These are phyloP conservation scores for Uropetala carovei DNA, from an alignment of 2,888 invertebrate genomes.

Conservation along the genomic window DNA sequence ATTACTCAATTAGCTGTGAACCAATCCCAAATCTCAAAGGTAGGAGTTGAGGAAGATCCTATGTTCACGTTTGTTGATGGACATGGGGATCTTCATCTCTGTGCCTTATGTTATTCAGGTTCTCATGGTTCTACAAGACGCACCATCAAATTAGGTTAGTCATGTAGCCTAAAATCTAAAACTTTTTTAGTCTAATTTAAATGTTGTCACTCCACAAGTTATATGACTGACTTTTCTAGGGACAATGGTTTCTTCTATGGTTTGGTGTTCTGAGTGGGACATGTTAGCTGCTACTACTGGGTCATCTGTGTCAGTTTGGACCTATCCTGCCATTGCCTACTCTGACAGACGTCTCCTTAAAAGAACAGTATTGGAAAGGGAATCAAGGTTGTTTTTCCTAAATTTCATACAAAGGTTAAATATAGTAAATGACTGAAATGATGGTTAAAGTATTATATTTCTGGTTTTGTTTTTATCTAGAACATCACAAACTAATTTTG, in stretches of 20 bases:
- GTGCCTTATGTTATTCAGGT: conserved; percentile 82
- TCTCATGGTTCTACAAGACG: conserved; percentile 76
- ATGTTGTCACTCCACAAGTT: neutral
- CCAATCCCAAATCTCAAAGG: conserved; percentile 77
- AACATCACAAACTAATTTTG: too few species aligned
- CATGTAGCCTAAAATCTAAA: neutral
- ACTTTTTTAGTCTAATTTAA: too few species aligned
- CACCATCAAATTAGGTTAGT: conserved; percentile 84
- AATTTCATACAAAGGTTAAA: neutral
- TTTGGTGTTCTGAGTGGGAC: conserved; percentile 87
- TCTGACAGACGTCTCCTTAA: conserved; percentile 84
- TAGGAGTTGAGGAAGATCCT: conserved; percentile 85
- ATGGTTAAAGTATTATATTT: too few species aligned
- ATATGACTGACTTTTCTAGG: conserved; percentile 74
- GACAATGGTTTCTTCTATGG: conserved; percentile 81
- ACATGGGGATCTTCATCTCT: conserved; percentile 90
- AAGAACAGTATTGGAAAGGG: conserved; percentile 74
- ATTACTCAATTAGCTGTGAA: conserved; percentile 90
- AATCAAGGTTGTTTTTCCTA: conserved; percentile 73
- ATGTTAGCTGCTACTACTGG: conserved; percentile 89
- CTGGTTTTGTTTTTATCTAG: too few species aligned
- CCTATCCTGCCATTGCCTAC: conserved; percentile 85
- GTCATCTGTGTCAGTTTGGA: conserved; percentile 87
- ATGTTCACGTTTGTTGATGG: conserved; percentile 92
- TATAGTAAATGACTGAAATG: too few species aligned